Percentiles rank a stretch among this genome's conserved stretches.
Conservation (phyloP, 2,888 invertebrate genomes). For the Synergus japonicus region DNA sequence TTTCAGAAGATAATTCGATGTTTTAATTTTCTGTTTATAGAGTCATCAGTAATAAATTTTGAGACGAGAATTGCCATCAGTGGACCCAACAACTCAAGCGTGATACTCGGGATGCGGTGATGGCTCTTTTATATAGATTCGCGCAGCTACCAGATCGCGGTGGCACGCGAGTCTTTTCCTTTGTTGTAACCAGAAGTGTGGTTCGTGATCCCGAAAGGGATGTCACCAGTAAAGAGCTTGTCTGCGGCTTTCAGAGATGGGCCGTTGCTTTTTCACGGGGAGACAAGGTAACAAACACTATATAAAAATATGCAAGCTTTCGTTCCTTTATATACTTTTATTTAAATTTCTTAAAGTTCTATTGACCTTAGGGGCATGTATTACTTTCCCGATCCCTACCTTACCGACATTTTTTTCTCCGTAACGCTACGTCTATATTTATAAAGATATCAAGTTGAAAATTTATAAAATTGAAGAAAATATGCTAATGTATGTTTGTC, state of each 20-base stretch:
- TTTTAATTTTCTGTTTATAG: constrained; percentile 6
- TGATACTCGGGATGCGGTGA: constrained; percentile 78
- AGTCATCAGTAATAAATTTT: background rate
- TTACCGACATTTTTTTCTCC: no score
- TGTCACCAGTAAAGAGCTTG: constrained; percentile 89
- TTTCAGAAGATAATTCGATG: background rate
- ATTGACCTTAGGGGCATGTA: no score
- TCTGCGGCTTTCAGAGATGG: constrained; percentile 90
- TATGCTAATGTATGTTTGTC: no score
- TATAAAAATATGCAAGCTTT: background rate
- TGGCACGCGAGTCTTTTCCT: constrained; percentile 91
- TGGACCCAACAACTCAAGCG: constrained; percentile 39
- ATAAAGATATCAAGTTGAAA: no score
- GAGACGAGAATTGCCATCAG: background rate
- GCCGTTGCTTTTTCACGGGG: constrained; percentile 88
- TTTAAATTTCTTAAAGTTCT: no score
- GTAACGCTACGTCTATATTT: no score
- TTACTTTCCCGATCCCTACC: no score
- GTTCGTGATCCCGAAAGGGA: constrained; percentile 88
- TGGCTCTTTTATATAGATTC: constrained; percentile 89
- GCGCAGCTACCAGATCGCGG: constrained; percentile 89
- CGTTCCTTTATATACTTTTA: no score
- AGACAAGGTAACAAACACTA: constrained; percentile 81
- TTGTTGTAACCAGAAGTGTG: constrained; percentile 88
- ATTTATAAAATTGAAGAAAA: no score